phyloP scores from a whole-genome alignment of 53 echinoderm and acorn worm species.

The Apostichopus leukothele region DNA sequence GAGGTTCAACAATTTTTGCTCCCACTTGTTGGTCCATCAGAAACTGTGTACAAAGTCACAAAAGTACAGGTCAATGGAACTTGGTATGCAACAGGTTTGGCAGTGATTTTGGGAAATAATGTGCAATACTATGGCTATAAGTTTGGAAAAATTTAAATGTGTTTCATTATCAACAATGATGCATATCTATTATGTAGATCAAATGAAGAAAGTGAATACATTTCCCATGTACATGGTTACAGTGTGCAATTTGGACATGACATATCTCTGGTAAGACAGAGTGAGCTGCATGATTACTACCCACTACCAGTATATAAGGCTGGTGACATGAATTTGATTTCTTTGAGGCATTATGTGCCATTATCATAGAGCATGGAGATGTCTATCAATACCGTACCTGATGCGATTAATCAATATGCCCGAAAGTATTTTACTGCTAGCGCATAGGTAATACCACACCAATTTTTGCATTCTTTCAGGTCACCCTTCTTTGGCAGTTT shows the following conservation, averaged over 20 bases:
- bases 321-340: neutral
- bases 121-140: neutral
- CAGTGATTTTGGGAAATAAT: slow-evolving; percentile 10
- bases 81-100: slow-evolving; percentile 5
- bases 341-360: neutral
- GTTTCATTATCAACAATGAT: neutral
- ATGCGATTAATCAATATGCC: too few species aligned
- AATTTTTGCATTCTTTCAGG: too few species aligned
- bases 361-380: neutral
- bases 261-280: neutral
- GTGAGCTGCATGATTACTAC: neutral
- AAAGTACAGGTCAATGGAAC: neutral
- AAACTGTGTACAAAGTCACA: slow-evolving; percentile 9
- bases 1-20: neutral
- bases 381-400: too few species aligned
- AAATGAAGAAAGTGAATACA: neutral
- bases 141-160: slow-evolving; percentile 2
- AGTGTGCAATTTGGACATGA: neutral
- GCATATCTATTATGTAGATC: neutral
- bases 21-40: slow-evolving; percentile 13
- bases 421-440: too few species aligned
- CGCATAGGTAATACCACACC: too few species aligned
- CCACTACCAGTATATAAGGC: neutral
- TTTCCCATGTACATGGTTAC: neutral
- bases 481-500: too few species aligned